A percentile compares a stretch with the other conserved stretches of the same genome.
Evolutionary conservation across 1,140 invertebrate genomes (phyloP).

Genomic region (Drosophila orosa): DNA sequence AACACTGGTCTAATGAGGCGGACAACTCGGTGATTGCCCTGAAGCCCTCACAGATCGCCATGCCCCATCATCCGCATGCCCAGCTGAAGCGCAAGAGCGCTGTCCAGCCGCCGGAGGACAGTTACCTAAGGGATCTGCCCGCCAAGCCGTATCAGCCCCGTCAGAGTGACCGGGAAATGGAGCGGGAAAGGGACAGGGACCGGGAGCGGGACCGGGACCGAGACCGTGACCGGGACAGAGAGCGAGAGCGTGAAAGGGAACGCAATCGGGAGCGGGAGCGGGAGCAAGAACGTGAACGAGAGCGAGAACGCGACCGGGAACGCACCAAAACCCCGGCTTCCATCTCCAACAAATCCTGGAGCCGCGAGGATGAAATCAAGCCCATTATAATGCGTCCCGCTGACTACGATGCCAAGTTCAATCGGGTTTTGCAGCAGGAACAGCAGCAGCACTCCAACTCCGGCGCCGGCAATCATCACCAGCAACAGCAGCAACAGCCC

Average conservation of each 20-base stretch:
- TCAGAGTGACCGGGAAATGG: slow-evolving; percentile 49
- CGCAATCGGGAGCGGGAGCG: slow-evolving; percentile 29
- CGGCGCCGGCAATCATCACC: slow-evolving; percentile 4
- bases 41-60: slow-evolving; percentile 77
- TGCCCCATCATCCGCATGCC: slow-evolving; percentile 65
- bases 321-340: slow-evolving; percentile 67
- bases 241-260: slow-evolving; percentile 48
- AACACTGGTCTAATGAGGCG: slow-evolving; percentile 82
- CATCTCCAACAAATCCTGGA: slow-evolving; percentile 62
- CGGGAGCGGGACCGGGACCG: slow-evolving; percentile 28
- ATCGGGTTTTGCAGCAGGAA: slow-evolving; percentile 75
- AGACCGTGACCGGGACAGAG: slow-evolving; percentile 24
- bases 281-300: slow-evolving; percentile 1
- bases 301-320: slow-evolving; percentile 40
- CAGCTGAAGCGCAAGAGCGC: slow-evolving; percentile 76
- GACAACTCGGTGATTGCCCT: slow-evolving; percentile 81
- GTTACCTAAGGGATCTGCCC: slow-evolving; percentile 76
- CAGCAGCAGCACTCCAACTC: slow-evolving; percentile 37
- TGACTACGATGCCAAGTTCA: slow-evolving; percentile 82
- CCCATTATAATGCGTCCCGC: slow-evolving; percentile 78
- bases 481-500: slow-evolving; percentile 14
- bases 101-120: slow-evolving; percentile 79
- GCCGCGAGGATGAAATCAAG: slow-evolving; percentile 78
- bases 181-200: slow-evolving; percentile 39
- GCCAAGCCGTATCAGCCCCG: slow-evolving; percentile 77